Evolutionary conservation across 1,140 invertebrate species (phyloP), one percentile per base, ranked within the genome.

Genomic region (Ceratitis capitata): DNA sequence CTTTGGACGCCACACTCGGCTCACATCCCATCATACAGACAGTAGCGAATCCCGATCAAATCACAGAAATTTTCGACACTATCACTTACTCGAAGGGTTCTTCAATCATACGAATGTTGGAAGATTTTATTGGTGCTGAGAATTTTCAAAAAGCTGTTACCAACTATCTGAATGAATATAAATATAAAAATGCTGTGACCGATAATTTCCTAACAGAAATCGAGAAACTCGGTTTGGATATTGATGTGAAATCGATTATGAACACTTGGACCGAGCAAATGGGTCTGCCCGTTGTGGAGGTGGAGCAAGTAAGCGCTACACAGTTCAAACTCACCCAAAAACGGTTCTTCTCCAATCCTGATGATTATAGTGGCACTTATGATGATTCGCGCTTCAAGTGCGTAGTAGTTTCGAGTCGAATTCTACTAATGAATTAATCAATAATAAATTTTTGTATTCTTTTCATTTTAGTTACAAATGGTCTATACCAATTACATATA

Each of bases 41-140:
- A 10, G 97, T 98, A 14, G 93, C 93, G 58, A 96, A 96, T 89
- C 97, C 98, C 1, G 96, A 98, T 91, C 95, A 99, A 93, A 98
- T 99, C 74, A 97, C 96, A 0, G 96, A 97, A 86, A 96, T 98
- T 84, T 99, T 99, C 91, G 98, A 99, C 92, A 92, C 93, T 0
- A 99, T 99, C 88, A 97, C 97, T 5, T 99, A 99, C 90, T 95
- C 95, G 85, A 99, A 99, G 96, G 98, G 98, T 69, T 95, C 97
- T 0, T 96, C 97, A 23, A 92, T 99, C 19, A 94, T 99, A 49
- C 93, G 98, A 78, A 99, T 99, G 98, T 93, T 99, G 89, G 95
- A 98, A 92, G 94, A 95, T 85, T 97, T 98, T 88, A 93, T 98
- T 56, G 96, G 96, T 1, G 92, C 94, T 49, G 93, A 96, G 19